Evolutionary conservation across 2,888 invertebrate species (phyloP), one percentile per base, ranked within the genome.

Genomic region (Hanleya hanleyi): DNA sequence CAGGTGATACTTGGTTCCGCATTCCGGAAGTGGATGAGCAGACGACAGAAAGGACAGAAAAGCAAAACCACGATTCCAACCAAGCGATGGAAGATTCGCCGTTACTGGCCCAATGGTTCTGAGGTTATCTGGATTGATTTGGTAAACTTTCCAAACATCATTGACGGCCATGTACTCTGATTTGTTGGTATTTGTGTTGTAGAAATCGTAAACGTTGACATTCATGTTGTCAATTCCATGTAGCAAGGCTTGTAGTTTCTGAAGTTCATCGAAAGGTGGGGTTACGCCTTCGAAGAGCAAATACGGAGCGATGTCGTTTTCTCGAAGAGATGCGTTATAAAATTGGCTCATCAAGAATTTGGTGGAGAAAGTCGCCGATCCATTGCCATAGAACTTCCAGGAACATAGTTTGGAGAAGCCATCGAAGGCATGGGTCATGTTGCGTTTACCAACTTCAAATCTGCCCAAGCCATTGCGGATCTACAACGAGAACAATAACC

Each of bases 141-240:
- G 75, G 72, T 89, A 89, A 12, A 82, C 69, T 70, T 84, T 85
- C 87, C 88, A 88, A 69, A 85, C 88, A 68, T 89, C 89, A 75
- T 83, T 87, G 33, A 87, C 62, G 1, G 84, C 87, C 1, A 85
- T 75, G 69, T 83, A 87, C 36, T 77, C 76, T 0, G 73, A 70
- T 1, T 36, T 67, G 12, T 70, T 70, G 4, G 73, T 77, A n/a
- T 70, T 51, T 7, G 69, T 66, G 41, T 80, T 69, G 33, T 73
- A 77, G 37, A 84, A 77, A 18, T 79, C 74, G 61, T 81, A 79
- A 1, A 88, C 78, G 70, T 88, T 88, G 7, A 87, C 84, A 71
- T 88, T 88, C 84, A 87, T 86, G 70, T 88, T 88, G 70, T 88
- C 88, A 18, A 88, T 80, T 0, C 88, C 88, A 15, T 81, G 78